Conservation (phyloP, 2,113 vertebrate species). For the Butorides virescens region DNA sequence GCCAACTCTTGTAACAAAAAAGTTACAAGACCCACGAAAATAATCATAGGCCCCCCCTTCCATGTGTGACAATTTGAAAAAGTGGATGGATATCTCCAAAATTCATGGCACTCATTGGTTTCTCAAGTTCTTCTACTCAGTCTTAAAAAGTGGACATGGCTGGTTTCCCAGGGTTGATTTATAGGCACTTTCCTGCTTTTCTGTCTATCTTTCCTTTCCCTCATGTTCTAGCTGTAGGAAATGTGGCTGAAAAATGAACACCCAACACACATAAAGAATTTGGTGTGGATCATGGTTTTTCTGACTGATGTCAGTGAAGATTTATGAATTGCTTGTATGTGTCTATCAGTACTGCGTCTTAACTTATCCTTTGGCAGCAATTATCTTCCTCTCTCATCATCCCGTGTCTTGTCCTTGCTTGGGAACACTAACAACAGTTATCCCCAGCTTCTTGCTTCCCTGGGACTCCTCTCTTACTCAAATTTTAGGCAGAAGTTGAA, state of each 20-base stretch:
- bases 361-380: neutral
- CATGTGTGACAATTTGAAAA: neutral
- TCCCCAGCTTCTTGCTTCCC: neutral
- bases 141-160: neutral
- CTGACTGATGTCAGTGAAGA: neutral
- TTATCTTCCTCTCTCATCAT: neutral
- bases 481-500: neutral
- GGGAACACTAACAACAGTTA: neutral
- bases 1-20: neutral
- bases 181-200: neutral
- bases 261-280: neutral
- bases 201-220: neutral
- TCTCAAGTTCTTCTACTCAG: neutral
- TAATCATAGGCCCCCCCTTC: neutral
- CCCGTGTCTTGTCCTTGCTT: neutral
- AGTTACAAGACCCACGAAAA: neutral
- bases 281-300: neutral
- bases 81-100: neutral
- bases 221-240: neutral
- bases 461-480: neutral
- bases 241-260: neutral
- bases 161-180: neutral
- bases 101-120: neutral
- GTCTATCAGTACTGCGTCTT: neutral
- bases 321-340: neutral